Conservation (phyloP, 2,113 vertebrate species). For the Pangasianodon gigas region DNA sequence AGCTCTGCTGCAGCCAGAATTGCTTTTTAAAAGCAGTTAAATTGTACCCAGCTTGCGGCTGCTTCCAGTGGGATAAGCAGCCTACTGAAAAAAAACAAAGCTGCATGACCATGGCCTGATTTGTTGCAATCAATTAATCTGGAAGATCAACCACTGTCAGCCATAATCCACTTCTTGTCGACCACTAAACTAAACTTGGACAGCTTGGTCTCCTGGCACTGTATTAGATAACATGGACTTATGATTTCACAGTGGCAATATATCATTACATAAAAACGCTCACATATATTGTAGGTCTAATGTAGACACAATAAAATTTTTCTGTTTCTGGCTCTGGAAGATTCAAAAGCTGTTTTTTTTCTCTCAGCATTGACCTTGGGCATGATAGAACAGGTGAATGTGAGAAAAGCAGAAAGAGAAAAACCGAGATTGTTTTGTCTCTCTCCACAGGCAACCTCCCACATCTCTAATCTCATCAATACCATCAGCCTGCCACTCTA, state of each 20-base stretch:
- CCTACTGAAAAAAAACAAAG: background rate
- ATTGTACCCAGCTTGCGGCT: background rate
- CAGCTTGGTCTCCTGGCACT: background rate
- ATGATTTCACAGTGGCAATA: background rate
- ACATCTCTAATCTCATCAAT: slow-evolving; percentile 61
- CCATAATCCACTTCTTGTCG: background rate
- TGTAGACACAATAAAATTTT: background rate
- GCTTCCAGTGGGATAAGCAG: background rate
- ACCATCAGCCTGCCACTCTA: slow-evolving; percentile 44
- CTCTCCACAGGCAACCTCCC: slow-evolving; percentile 40
- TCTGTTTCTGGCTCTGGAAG: background rate
- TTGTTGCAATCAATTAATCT: background rate
- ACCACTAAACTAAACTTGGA: background rate
- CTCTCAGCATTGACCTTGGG: slow-evolving; percentile 31
- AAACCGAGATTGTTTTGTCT: background rate
- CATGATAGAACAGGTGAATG: slow-evolving; percentile 5
- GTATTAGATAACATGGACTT: background rate
- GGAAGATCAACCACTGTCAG: background rate
- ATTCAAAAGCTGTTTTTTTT: slow-evolving; percentile 23
- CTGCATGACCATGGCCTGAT: background rate
- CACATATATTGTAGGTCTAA: background rate
- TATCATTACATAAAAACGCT: slow-evolving; percentile 17
- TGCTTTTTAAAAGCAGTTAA: background rate
- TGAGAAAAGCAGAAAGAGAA: slow-evolving; percentile 12
- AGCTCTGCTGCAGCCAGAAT: background rate